These are phyloP conservation scores for Balaeniceps rex DNA, from an alignment of 2,113 vertebrate genomes.

Conservation along the genomic window DNA sequence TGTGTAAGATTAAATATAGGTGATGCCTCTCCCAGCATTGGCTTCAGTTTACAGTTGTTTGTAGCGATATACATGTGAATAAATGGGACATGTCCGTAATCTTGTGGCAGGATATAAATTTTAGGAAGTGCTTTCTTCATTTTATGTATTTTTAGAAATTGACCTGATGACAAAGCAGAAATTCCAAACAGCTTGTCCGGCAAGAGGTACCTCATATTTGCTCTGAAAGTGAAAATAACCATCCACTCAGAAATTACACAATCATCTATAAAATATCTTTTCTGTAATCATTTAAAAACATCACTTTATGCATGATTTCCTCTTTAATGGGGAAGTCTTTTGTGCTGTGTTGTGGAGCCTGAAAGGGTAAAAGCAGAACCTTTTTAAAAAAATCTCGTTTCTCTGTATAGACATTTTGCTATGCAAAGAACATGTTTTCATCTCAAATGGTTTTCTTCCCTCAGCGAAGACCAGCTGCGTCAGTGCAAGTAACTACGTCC, in stretches of 20 bases:
- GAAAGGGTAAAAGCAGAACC: neutral
- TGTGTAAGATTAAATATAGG: neutral
- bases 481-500: neutral
- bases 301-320: neutral
- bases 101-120: neutral
- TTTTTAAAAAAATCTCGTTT: neutral
- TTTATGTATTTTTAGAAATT: neutral
- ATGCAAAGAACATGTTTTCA: neutral
- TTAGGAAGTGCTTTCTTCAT: neutral
- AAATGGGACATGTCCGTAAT: neutral
- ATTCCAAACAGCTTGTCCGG: neutral
- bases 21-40: neutral
- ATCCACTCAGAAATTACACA: neutral
- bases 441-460: neutral
- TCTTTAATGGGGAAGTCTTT: neutral
- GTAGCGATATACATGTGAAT: neutral
- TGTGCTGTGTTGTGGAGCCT: neutral
- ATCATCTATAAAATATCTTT: neutral
- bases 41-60: neutral
- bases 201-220: neutral
- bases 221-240: neutral
- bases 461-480: neutral
- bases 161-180: neutral
- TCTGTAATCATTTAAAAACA: neutral
- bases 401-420: neutral